Conservation (phyloP, 2,888 invertebrate genomes). For the Bellardia bayeri region DNA sequence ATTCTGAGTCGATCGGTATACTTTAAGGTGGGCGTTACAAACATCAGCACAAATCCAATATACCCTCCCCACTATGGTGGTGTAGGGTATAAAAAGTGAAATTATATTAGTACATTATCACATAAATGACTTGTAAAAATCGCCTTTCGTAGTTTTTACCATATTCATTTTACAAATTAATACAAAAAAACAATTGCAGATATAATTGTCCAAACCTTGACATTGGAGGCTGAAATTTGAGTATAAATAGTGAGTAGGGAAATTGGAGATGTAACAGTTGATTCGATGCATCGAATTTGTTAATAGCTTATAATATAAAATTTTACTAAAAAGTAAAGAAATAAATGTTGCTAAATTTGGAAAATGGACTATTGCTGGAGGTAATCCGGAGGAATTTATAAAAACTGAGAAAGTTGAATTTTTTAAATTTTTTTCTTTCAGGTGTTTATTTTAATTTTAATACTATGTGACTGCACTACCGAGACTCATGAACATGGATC, state of each 20-base stretch:
- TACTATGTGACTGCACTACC: slow-evolving; percentile 15
- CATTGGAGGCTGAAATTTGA: slow-evolving; percentile 19
- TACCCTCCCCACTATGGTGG: no score
- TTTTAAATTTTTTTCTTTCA: neutral
- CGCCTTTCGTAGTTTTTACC: neutral
- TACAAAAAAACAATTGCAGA: neutral
- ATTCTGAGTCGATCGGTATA: no score
- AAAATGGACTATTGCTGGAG: neutral
- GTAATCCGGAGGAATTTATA: slow-evolving; percentile 17
- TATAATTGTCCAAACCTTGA: slow-evolving; percentile 38
- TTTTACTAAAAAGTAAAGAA: neutral
- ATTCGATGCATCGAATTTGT: neutral
- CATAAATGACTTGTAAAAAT: slow-evolving; percentile 54
- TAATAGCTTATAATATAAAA: neutral
- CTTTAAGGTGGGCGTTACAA: no score
- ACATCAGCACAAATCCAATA: no score
- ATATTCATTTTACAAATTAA: neutral
- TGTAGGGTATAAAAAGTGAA: no score
- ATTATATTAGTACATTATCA: slow-evolving; percentile 19
- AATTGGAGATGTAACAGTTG: slow-evolving; percentile 33
- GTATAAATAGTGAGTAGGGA: slow-evolving; percentile 57
- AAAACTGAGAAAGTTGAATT: neutral
- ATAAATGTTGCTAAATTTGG: slow-evolving; percentile 37
- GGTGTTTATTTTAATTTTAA: slow-evolving; percentile 30
- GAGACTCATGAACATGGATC: slow-evolving; percentile 5